Evolutionary conservation across 2,888 invertebrate species (phyloP).

Genomic region (Cybosia mesomella): DNA sequence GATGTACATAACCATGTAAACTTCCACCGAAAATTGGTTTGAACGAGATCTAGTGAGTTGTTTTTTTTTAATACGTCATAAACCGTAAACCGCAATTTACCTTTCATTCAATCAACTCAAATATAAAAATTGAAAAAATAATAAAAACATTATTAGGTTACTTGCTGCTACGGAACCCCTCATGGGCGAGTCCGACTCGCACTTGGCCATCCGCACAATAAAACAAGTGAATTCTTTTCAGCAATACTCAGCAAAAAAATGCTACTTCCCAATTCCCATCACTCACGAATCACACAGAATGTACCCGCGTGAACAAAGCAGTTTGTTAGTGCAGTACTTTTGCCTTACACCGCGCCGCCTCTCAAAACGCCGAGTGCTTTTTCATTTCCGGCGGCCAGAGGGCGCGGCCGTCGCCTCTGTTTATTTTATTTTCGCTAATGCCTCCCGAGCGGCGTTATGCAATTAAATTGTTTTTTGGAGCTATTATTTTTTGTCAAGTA

Average conservation of each 20-base stretch:
- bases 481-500: constrained; percentile 41
- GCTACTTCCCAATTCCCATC: constrained; percentile 22
- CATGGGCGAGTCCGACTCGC: too few species aligned
- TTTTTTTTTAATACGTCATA: too few species aligned
- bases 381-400: constrained; percentile 75
- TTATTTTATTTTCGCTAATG: constrained; percentile 71
- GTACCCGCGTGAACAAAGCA: constrained; percentile 67
- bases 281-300: constrained; percentile 31
- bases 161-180: too few species aligned
- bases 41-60: too few species aligned
- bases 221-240: neutral
- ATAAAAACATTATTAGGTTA: too few species aligned
- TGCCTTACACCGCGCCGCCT: constrained; percentile 59
- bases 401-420: constrained; percentile 58
- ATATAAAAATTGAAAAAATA: too few species aligned
- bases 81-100: too few species aligned
- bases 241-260: constrained; percentile 18
- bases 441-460: constrained; percentile 62
- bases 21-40: too few species aligned
- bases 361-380: constrained; percentile 64
- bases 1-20: too few species aligned
- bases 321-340: constrained; percentile 74
- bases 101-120: too few species aligned
- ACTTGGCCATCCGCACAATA: neutral
- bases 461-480: constrained; percentile 68